phyloP scores from a whole-genome alignment of 53 echinoderm and acorn worm genomes.

The Glandiceps talaboti region DNA sequence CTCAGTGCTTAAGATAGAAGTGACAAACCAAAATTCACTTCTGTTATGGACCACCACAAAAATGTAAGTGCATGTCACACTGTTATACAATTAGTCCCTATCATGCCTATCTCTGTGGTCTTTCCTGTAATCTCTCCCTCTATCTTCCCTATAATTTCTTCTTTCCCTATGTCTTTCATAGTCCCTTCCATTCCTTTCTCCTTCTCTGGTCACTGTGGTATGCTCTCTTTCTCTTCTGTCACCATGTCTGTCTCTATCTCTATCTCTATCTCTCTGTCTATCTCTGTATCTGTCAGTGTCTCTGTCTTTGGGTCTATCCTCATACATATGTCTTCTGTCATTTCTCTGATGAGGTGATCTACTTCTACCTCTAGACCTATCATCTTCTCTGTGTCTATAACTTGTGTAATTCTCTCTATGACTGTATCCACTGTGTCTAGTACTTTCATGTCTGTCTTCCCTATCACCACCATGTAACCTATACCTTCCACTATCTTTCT shows the following conservation, averaged over 20 bases:
- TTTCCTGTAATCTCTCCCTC: not conserved
- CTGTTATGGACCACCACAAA: too few species aligned
- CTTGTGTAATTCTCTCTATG: constrained; percentile 7
- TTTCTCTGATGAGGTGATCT: constrained; percentile 3
- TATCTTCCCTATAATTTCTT: too few species aligned
- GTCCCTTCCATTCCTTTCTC: not conserved
- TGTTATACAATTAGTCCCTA: not conserved
- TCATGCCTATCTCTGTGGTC: not conserved
- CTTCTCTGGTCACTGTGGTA: too few species aligned
- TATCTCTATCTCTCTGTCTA: not conserved
- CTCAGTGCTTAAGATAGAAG: too few species aligned
- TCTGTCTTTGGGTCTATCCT: not conserved
- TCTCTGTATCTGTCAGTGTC: not conserved
- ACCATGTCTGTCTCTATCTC: not conserved
- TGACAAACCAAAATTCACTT: too few species aligned
- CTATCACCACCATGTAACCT: constrained; percentile 5
- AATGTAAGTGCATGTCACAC: not conserved
- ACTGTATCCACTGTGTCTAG: constrained; percentile 2
- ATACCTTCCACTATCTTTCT: not conserved
- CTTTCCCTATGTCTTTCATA: too few species aligned
- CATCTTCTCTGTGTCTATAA: not conserved
- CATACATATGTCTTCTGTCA: not conserved
- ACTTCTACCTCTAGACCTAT: constrained; percentile 1
- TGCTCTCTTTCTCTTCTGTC: too few species aligned
- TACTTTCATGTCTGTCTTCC: not conserved